Evolutionary conservation across 1,140 invertebrate species (phyloP), one percentile per base, ranked within the genome.

Genomic region (Archegozetes longisetosus): DNA sequence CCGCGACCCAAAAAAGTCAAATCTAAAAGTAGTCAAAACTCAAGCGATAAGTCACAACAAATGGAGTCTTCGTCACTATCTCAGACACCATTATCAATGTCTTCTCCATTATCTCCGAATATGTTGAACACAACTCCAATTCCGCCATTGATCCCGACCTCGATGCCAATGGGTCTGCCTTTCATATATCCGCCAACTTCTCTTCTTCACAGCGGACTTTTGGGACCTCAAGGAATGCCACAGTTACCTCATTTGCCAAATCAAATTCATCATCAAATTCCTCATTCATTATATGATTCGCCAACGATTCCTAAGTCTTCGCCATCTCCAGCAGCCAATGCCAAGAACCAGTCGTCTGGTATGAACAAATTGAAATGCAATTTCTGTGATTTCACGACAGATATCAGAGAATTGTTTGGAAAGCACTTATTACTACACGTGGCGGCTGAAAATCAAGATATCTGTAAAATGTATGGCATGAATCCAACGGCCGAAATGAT

Each of bases 1-100:
- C 88, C 89, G 0, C 86, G 86, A 65, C 79, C 66, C 14, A 74
- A 73, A 59, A 73, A 70, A 9, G n/a, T 4, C 25, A 14, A 49
- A 58, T 23, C 46, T 20, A 24, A 17, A 1, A 20, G 9, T 23
- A 3, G 9, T 17, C 48, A 9, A 32, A 58, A 17, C 46, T 4
- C 6, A 40, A 20, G 4, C 47, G 2, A 17, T 25, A 6, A 2
- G 2, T 57, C 55, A n/a, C n/a, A n/a, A n/a, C n/a, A n/a, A n/a
- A 25, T 17, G 23, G 27, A 52, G 6, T 25, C 22, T 4, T 28
- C 50, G n/a, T 52, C 50, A 52, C 23, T 52, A n/a, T n/a, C 22
- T n/a, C 50, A 25, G 14, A 23, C 50, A 52, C 23, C 50, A n/a
- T n/a, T n/a, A n/a, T n/a, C n/a, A n/a, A 52, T 25, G 6, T n/a